A percentile compares a stretch with the other conserved stretches of the same genome.
phyloP scores from a whole-genome alignment of 2,888 invertebrate species.

The Thumatha senex region DNA sequence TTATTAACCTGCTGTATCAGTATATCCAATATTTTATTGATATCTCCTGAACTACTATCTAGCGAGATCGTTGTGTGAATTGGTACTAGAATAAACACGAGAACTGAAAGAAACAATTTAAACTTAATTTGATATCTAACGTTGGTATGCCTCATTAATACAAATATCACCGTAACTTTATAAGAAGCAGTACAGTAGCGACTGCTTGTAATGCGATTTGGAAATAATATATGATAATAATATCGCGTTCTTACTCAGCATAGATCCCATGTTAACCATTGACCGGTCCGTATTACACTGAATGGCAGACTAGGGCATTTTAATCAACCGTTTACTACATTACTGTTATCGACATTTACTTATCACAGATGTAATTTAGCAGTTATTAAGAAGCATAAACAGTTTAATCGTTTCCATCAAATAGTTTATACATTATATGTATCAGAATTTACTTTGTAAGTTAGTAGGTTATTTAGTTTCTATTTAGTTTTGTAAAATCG shows the following conservation, averaged over 20 bases:
- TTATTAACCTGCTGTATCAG: constrained; percentile 35
- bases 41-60: constrained; percentile 25
- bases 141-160: background rate
- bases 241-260: constrained; percentile 44
- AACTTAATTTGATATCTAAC: background rate
- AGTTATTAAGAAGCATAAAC: too few species aligned
- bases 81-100: constrained; percentile 9
- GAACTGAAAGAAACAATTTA: constrained; percentile 20
- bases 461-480: too few species aligned
- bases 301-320: constrained; percentile 35
- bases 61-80: constrained; percentile 9
- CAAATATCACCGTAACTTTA: background rate
- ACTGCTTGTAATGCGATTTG: background rate
- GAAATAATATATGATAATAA: constrained; percentile 16
- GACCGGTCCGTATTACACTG: constrained; percentile 37
- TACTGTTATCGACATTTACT: constrained; percentile 57
- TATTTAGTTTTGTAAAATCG: too few species aligned
- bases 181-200: too few species aligned
- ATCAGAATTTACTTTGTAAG: too few species aligned
- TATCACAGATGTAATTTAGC: too few species aligned
- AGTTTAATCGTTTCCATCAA: too few species aligned
- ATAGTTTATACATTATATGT: too few species aligned
- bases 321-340: constrained; percentile 50
- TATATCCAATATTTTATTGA: constrained; percentile 39
- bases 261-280: constrained; percentile 42